phyloP scores from a whole-genome alignment of 1,140 invertebrate species.

The Cyphomyrmex costatus region DNA sequence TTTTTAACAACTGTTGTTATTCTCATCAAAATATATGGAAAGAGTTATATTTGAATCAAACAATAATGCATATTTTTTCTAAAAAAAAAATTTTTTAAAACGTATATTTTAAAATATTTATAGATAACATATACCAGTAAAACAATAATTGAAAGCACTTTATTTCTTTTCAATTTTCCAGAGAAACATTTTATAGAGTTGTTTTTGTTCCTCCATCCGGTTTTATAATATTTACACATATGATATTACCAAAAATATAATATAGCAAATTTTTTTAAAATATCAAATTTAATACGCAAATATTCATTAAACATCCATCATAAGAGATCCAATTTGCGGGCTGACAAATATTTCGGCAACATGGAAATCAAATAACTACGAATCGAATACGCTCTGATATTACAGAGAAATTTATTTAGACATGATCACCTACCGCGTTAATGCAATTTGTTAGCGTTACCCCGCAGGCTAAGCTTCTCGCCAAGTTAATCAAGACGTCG shows the following conservation, averaged over 20 bases:
- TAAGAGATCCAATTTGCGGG: not conserved
- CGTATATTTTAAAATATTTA: not conserved
- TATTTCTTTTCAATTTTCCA: not conserved
- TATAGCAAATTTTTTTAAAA: too few relatives aligned
- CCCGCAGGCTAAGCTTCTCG: not conserved
- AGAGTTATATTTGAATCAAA: not conserved
- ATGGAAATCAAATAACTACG: not conserved
- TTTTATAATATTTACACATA: not conserved
- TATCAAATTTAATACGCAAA: not conserved
- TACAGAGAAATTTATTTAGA: not conserved
- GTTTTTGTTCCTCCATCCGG: not conserved
- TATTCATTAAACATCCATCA: not conserved
- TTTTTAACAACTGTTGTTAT: not conserved
- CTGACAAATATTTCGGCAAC: not conserved
- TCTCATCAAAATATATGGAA: not conserved
- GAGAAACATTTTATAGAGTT: not conserved
- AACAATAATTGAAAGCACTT: not conserved
- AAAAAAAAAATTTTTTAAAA: conserved; percentile 11
- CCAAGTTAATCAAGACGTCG: conserved; percentile 20
- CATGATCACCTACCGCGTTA: conserved; percentile 3
- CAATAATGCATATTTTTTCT: not conserved
- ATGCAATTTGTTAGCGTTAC: conserved; percentile 6
- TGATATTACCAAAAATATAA: not conserved
- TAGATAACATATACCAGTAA: not conserved
- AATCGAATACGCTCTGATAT: not conserved